phyloP scores from a whole-genome alignment of 1,140 invertebrate genomes.

The Solenopsis invicta region DNA sequence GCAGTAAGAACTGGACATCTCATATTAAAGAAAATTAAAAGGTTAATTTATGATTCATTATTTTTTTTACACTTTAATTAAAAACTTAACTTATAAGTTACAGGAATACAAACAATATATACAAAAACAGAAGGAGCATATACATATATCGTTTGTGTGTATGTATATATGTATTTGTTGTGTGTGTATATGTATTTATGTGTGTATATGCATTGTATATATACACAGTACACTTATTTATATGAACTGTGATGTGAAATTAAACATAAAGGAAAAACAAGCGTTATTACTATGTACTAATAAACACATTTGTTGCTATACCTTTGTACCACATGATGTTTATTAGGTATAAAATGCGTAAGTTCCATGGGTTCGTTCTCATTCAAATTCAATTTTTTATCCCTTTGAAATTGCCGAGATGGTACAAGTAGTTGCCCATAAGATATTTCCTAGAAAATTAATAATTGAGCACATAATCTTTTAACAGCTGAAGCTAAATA shows the following conservation, averaged over 20 bases:
- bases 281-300: neutral
- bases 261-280: constrained; percentile 14
- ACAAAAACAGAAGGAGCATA: neutral
- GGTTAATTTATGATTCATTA: neutral
- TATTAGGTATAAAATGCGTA: constrained; percentile 82
- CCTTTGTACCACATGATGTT: constrained; percentile 90
- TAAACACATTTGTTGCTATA: constrained; percentile 78
- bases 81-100: neutral
- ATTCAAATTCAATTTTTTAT: constrained; percentile 85
- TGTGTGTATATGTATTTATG: neutral
- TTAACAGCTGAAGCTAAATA: too few species aligned
- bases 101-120: constrained; percentile 7
- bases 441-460: constrained; percentile 90
- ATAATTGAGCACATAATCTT: constrained; percentile 31
- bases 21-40: constrained; percentile 5
- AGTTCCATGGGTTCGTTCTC: constrained; percentile 88
- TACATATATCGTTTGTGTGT: constrained; percentile 9
- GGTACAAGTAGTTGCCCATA: constrained; percentile 95
- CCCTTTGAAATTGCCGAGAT: constrained; percentile 88
- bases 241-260: constrained; percentile 14
- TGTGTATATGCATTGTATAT: neutral
- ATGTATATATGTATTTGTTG: neutral
- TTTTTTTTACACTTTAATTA: neutral
- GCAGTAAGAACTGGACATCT: neutral
- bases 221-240: constrained; percentile 7